phyloP scores from a whole-genome alignment of 1,140 invertebrate genomes.

The Atta cephalotes region DNA sequence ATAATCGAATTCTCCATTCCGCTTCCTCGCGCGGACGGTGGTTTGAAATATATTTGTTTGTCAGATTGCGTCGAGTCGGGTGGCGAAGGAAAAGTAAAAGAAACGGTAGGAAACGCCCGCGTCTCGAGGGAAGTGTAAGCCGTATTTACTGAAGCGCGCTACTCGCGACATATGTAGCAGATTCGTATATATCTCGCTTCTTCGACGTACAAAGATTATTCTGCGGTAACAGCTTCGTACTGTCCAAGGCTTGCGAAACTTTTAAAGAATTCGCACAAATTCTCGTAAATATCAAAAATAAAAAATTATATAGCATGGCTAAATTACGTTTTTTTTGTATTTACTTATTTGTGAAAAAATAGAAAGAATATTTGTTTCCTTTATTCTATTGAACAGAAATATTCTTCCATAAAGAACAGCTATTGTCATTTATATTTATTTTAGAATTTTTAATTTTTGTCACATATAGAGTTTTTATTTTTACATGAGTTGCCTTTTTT shows the following conservation, averaged over 20 bases:
- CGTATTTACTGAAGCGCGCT: slow-evolving; percentile 64
- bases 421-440: neutral
- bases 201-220: slow-evolving; percentile 60
- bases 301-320: neutral
- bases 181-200: slow-evolving; percentile 44
- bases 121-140: slow-evolving; percentile 54
- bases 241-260: slow-evolving; percentile 14
- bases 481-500: neutral
- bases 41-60: slow-evolving; percentile 76
- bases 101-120: slow-evolving; percentile 59
- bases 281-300: neutral
- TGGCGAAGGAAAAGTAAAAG: slow-evolving; percentile 39
- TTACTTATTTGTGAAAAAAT: neutral
- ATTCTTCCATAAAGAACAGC: neutral
- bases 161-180: slow-evolving; percentile 39
- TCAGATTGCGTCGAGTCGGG: slow-evolving; percentile 71
- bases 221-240: slow-evolving; percentile 29
- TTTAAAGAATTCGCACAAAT: slow-evolving; percentile 32
- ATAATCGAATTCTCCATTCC: slow-evolving; percentile 60
- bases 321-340: slow-evolving; percentile 18
- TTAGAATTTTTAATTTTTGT: neutral
- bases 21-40: slow-evolving; percentile 27
- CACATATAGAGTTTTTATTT: neutral
- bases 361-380: neutral
- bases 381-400: neutral